A percentile compares a stretch with the other conserved stretches of the same genome.
phyloP scores from a whole-genome alignment of 2,113 vertebrate species.

The Pluvialis apricaria region DNA sequence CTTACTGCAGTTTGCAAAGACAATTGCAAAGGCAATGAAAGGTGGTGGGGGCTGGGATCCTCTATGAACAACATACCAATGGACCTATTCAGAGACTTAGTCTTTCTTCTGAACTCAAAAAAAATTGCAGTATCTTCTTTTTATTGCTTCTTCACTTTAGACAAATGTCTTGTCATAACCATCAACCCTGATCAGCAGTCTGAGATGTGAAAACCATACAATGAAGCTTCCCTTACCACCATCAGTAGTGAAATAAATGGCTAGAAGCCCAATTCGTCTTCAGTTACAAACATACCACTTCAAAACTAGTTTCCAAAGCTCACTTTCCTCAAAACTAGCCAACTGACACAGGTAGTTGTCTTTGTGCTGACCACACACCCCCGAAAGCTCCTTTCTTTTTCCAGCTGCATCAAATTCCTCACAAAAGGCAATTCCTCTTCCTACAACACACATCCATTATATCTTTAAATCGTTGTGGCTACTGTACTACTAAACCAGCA shows the following conservation, averaged over 20 bases:
- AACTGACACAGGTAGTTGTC: background rate
- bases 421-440: background rate
- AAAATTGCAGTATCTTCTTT: background rate
- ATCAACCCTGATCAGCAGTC: background rate
- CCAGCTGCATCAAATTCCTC: background rate
- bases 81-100: background rate
- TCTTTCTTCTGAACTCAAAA: background rate
- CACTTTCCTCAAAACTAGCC: background rate
- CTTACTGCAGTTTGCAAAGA: background rate
- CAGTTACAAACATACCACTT: background rate
- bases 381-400: background rate
- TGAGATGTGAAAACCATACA: background rate
- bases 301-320: background rate
- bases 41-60: background rate
- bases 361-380: background rate
- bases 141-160: background rate
- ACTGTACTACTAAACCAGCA: background rate
- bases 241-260: background rate
- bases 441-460: accelerated
- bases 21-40: background rate
- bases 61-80: background rate
- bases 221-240: background rate
- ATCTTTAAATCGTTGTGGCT: background rate
- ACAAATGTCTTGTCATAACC: background rate
- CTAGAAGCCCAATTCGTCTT: background rate